Evolutionary conservation across 2,113 vertebrate species (phyloP).

Genomic region (Crotalus tigris): DNA sequence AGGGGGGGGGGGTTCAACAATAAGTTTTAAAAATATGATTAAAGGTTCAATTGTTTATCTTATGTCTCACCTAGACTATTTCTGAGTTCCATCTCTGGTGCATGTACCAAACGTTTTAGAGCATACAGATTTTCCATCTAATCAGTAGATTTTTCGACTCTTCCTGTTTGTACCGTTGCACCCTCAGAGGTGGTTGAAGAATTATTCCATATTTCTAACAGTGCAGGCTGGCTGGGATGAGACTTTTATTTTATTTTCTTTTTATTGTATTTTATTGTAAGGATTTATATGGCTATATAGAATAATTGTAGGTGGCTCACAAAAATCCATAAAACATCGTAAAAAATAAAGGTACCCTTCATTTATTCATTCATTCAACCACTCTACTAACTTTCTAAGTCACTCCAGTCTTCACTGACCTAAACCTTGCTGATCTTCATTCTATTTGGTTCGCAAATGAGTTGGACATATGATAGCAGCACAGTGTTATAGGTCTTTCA

Average conservation of each 20-base stretch:
- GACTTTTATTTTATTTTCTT: not conserved
- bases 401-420: too few species aligned
- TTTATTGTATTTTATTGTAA: not conserved
- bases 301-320: not conserved
- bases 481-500: too few species aligned
- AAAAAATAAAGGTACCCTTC: not conserved
- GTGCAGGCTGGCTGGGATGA: not conserved
- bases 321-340: not conserved
- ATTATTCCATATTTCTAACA: not conserved
- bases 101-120: not conserved
- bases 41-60: not conserved
- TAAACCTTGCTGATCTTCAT: too few species aligned
- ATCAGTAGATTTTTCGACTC: not conserved
- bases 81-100: not conserved
- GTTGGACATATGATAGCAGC: too few species aligned
- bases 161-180: not conserved
- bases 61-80: not conserved
- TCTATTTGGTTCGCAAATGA: too few species aligned
- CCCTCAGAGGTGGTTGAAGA: not conserved
- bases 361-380: too few species aligned
- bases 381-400: too few species aligned
- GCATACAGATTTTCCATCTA: not conserved
- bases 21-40: not conserved
- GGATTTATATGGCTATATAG: not conserved
- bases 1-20: not conserved